These are phyloP conservation scores for Pedetes capensis DNA, from an alignment of 2,113 vertebrate species.

Conservation along the genomic window DNA sequence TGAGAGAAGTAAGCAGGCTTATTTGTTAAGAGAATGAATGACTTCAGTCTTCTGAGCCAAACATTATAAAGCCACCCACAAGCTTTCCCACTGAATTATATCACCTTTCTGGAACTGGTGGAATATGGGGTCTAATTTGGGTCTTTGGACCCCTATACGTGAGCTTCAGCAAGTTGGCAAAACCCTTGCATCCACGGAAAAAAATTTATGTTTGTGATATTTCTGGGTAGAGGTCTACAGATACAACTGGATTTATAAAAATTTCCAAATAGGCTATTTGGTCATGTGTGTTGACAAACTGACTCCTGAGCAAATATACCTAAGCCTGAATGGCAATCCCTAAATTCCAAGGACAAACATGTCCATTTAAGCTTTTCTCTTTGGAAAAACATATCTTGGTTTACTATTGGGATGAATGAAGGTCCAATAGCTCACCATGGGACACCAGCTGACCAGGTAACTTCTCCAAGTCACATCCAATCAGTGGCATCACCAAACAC, in stretches of 20 bases:
- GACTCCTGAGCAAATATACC: not conserved
- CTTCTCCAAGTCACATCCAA: not conserved
- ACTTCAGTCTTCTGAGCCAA: not conserved
- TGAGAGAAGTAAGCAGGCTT: conserved; percentile 13
- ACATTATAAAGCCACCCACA: not conserved
- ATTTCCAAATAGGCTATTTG: not conserved
- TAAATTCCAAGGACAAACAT: not conserved
- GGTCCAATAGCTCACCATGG: not conserved
- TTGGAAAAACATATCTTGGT: not conserved
- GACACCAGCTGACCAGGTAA: not conserved
- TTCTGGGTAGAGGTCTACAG: not conserved
- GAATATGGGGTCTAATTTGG: not conserved
- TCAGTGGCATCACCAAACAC: not conserved
- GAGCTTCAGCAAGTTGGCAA: not conserved
- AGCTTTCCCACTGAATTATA: not conserved
- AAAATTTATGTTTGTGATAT: not conserved
- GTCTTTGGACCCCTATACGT: not conserved
- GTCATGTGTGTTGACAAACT: not conserved
- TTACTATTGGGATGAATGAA: not conserved
- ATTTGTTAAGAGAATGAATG: not conserved
- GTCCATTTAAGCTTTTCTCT: not conserved
- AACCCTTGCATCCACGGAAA: not conserved
- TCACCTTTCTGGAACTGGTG: not conserved
- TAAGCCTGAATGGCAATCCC: not conserved
- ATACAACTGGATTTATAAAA: not conserved